Evolutionary conservation across 2,113 vertebrate genomes (phyloP), one percentile per base, ranked within the genome.

Genomic region (Cavia aperea): DNA sequence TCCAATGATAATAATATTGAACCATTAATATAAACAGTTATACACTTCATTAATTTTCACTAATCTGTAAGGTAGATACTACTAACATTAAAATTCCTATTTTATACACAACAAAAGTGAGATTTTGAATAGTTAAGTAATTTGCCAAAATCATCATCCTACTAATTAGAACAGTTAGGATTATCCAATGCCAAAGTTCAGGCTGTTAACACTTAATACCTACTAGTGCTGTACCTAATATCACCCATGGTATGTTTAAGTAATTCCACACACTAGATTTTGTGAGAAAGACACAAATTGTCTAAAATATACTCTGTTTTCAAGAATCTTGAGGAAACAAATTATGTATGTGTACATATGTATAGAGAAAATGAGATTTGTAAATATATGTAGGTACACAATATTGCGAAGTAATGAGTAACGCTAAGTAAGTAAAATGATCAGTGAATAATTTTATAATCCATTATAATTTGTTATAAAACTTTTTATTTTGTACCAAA

Each of bases 221-320:
- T 56, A 51, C 58, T 56, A 39, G 19, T 63, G 46, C 23, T 62
- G 7, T 91, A 10, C 72, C 51, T 91, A 94, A 73, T 46, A 66
- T 60, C 66, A 86, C 15, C 54, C 33, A 72, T 39, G 43, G 62
- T 43, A 81, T 31, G 7, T 78, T 86, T 72, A 81, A 82, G 51
- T 93, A 93, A 21, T 63, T 78, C 29, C 58, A 24, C n/a, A 33
- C 43, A 49, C 51, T 86, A 68, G n/a, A 26, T 46, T 65, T 31
- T 91, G 23, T 92, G 58, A 88, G 31, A 94, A 91, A 33, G 85
- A 7, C n/a, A 88, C n/a, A 88, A 81, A 62, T 43, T 73, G n/a
- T 86, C 54, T 58, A 68, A 89, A 88, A 73, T 19, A 84, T 39
- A 70, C 43, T 56, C 43, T 56, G 29, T 43, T 86, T 86, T 91